Evolutionary conservation across 2,888 invertebrate genomes (phyloP).

Genomic region (Hartigia nigra): DNA sequence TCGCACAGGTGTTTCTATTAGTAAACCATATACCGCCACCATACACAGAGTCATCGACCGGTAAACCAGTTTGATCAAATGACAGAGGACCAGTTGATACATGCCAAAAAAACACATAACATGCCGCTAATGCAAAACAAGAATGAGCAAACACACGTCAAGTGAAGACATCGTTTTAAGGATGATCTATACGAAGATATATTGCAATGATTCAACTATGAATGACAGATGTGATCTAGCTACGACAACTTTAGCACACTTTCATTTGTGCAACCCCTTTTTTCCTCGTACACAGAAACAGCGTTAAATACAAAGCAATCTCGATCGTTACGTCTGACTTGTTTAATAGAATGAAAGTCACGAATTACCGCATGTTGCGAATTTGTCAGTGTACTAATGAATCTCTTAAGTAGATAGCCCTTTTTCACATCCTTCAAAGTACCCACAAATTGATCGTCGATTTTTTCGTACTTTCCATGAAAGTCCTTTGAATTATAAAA

Average conservation of each 20-base stretch:
- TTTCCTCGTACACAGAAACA: too few relatives aligned
- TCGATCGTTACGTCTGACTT: neutral
- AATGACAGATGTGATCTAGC: neutral
- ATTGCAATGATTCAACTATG: neutral
- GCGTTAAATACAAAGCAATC: too few relatives aligned
- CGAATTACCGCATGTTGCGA: neutral
- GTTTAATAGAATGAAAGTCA: neutral
- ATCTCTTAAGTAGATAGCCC: neutral
- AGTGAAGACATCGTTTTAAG: slow-evolving; percentile 16
- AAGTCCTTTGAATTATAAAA: neutral
- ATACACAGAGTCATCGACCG: slow-evolving; percentile 54
- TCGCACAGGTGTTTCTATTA: slow-evolving; percentile 74
- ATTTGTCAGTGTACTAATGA: neutral
- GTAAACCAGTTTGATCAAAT: slow-evolving; percentile 54
- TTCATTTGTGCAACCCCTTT: neutral
- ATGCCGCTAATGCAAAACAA: slow-evolving; percentile 63
- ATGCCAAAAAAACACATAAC: slow-evolving; percentile 65
- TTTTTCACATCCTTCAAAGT: neutral
- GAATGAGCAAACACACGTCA: slow-evolving; percentile 61
- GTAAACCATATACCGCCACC: slow-evolving; percentile 60
- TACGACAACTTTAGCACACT: neutral
- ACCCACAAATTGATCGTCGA: neutral
- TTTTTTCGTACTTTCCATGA: neutral
- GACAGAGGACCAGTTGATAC: slow-evolving; percentile 58
- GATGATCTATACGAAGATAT: neutral